These are phyloP conservation scores for Marmota flaviventris DNA, from an alignment of 2,113 vertebrate genomes.

Conservation along the genomic window DNA sequence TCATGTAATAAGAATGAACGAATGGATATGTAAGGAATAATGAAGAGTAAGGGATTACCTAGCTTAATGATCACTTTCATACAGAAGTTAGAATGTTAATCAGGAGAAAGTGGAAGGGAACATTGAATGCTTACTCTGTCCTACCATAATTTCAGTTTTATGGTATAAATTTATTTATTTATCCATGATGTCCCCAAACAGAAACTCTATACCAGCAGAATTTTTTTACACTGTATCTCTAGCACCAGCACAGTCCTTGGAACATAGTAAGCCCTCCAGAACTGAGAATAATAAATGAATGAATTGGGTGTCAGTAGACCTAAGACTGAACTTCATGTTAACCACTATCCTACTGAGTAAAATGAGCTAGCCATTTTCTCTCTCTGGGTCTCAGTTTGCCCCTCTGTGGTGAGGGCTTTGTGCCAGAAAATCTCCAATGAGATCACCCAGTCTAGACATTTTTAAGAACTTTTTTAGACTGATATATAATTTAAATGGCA, in stretches of 20 bases:
- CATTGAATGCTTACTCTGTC: not conserved
- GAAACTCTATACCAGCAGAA: constrained; percentile 1
- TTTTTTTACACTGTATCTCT: not conserved
- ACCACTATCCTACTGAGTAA: not conserved
- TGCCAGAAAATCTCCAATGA: constrained; percentile 34
- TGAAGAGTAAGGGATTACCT: not conserved
- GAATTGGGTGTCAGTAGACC: not conserved
- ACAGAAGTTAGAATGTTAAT: not conserved
- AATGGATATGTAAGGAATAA: not conserved
- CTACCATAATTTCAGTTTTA: not conserved
- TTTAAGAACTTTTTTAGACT: not conserved
- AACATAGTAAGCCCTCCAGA: not conserved
- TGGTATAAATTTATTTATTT: not conserved
- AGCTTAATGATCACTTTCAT: not conserved
- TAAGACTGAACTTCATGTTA: constrained; percentile 28
- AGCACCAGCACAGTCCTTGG: not conserved
- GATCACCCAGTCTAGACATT: not conserved
- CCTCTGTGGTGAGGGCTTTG: constrained; percentile 4
- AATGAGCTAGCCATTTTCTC: not conserved
- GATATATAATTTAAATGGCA: not conserved
- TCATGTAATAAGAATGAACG: not conserved
- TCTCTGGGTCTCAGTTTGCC: not conserved
- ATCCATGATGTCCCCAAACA: not conserved
- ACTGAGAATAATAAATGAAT: constrained; percentile 1
- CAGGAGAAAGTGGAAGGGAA: not conserved